phyloP scores from a whole-genome alignment of 2,797 vertebrate genomes.

The Leptodactylus fallax region DNA sequence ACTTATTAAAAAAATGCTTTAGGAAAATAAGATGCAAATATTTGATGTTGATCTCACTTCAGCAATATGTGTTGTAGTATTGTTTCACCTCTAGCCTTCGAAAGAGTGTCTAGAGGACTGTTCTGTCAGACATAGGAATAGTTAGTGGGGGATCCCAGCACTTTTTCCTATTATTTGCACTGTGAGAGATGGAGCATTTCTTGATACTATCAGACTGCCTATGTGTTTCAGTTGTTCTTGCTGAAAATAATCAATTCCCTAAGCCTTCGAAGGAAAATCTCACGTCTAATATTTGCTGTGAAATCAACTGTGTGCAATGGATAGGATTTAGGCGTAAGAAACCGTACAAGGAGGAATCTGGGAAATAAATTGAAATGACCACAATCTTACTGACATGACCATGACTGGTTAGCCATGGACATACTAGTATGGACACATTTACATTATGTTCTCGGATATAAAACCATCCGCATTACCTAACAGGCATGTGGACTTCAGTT shows the following conservation, averaged over 20 bases:
- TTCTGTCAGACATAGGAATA: not conserved
- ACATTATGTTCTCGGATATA: not conserved
- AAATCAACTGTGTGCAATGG: slow-evolving; percentile 37
- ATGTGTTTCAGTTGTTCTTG: not conserved
- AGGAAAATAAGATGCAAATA: too few species aligned
- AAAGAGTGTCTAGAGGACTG: not conserved
- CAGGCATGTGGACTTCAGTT: not conserved
- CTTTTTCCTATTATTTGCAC: not conserved
- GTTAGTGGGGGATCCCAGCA: not conserved
- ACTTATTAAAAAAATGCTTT: too few species aligned
- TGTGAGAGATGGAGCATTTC: not conserved
- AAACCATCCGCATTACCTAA: slow-evolving; percentile 1
- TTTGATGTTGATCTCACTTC: too few species aligned
- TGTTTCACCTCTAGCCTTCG: not conserved
- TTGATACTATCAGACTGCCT: slow-evolving; percentile 10
- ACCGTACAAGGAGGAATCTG: not conserved
- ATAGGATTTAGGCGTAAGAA: slow-evolving; percentile 20
- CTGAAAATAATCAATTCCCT: slow-evolving; percentile 35
- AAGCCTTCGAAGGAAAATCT: slow-evolving; percentile 2
- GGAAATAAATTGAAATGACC: slow-evolving; percentile 23
- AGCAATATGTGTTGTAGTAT: not conserved
- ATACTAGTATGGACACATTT: not conserved
- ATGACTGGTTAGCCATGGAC: not conserved
- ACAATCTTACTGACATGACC: not conserved
- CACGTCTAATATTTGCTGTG: slow-evolving; percentile 29